Conservation (phyloP, 2,888 invertebrate genomes). For the Eristalis pertinax region DNA sequence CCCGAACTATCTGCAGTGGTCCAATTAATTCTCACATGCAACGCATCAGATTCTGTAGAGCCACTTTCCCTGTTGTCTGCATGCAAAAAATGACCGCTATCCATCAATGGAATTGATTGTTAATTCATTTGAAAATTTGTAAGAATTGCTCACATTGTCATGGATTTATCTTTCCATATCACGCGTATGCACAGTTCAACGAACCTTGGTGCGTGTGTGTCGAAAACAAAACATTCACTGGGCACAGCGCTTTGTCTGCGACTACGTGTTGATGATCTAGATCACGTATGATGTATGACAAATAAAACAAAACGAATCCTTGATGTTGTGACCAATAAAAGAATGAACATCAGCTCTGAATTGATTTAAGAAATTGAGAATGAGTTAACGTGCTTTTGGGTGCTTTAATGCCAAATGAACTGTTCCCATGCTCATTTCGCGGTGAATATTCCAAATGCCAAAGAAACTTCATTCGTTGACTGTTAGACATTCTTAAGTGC, state of each 20-base stretch:
- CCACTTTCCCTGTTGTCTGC: not conserved
- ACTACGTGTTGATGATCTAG: not conserved
- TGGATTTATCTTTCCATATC: not conserved
- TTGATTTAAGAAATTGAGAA: no score
- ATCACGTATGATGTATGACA: not conserved
- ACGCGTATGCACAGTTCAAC: not conserved
- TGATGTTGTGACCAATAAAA: no score
- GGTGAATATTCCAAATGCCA: no score
- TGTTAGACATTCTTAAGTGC: no score
- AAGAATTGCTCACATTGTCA: not conserved
- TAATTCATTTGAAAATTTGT: not conserved
- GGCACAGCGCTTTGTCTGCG: not conserved
- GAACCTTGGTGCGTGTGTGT: not conserved
- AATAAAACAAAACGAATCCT: no score
- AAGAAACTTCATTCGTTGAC: no score
- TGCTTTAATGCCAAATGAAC: no score
- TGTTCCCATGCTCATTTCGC: no score
- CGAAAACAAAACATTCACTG: not conserved
- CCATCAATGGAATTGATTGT: no score
- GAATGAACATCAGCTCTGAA: no score
- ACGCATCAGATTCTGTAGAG: not conserved
- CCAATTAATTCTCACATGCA: not conserved
- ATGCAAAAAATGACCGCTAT: no score
- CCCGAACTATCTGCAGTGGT: not conserved
- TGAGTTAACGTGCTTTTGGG: no score